Evolutionary conservation across 2,888 invertebrate genomes (phyloP).

Genomic region (Lordiphosa fenestrarum): DNA sequence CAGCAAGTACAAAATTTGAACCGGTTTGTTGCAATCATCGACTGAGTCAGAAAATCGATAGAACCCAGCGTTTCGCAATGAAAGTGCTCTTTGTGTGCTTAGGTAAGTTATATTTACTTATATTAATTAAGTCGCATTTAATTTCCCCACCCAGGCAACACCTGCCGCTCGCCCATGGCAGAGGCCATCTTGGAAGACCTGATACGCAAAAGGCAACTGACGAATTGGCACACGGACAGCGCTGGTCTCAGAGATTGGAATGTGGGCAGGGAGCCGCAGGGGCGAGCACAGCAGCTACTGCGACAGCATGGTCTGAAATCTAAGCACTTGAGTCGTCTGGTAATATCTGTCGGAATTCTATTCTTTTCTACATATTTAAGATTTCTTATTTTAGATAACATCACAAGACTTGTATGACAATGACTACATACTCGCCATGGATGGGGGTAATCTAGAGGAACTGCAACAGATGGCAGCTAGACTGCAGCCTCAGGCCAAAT

Average conservation of each 20-base stretch:
- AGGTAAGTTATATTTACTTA: slow-evolving; percentile 48
- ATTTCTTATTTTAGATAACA: slow-evolving; percentile 82
- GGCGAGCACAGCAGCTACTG: slow-evolving; percentile 83
- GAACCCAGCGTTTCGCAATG: slow-evolving; percentile 38
- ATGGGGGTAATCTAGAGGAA: slow-evolving; percentile 88
- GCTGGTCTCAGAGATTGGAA: slow-evolving; percentile 94
- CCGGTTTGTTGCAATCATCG: slow-evolving; percentile 32
- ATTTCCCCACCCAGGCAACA: slow-evolving; percentile 86
- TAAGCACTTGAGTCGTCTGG: slow-evolving; percentile 84
- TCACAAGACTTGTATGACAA: slow-evolving; percentile 87
- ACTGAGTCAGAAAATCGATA: slow-evolving; percentile 20
- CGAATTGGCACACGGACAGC: slow-evolving; percentile 91
- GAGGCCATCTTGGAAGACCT: slow-evolving; percentile 88
- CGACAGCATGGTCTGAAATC: slow-evolving; percentile 83
- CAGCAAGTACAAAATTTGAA: slow-evolving; percentile 18
- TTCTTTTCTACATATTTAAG: not conserved
- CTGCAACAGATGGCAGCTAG: slow-evolving; percentile 81
- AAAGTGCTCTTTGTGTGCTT: slow-evolving; percentile 77
- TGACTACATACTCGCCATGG: slow-evolving; percentile 97
- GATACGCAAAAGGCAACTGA: slow-evolving; percentile 71
- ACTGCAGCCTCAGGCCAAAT: slow-evolving; percentile 84
- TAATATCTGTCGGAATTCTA: slow-evolving; percentile 20
- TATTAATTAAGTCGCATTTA: not conserved
- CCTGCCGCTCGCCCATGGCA: slow-evolving; percentile 96
- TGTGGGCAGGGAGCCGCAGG: slow-evolving; percentile 88